Evolutionary conservation across 2,888 invertebrate genomes (phyloP), one percentile per base, ranked within the genome.

Genomic region (Odontothrips loti): DNA sequence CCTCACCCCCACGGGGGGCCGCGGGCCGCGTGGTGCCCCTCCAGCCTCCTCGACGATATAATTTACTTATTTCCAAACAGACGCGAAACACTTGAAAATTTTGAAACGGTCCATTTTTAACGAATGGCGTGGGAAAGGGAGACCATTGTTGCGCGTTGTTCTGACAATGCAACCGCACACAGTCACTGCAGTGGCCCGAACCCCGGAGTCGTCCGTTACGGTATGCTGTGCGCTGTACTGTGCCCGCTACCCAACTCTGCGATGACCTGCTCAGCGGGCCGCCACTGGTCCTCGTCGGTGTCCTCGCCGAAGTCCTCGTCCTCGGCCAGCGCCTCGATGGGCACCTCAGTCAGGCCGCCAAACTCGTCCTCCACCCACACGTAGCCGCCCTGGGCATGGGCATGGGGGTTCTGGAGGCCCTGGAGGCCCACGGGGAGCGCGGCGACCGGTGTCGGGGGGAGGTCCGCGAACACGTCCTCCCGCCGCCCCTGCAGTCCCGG

Each of bases 261-360:
- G 68, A 75, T 75, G 68, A 75, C 68, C 68, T 75, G 68, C 68
- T 75, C 68, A 9, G 68, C 68, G 23, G 68, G 68, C 23, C 68
- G 68, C 68, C 68, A 75, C 68, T 23, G 6, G 20, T 58, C 27
- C 68, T 27, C 23, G 68, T 43, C 17, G 58, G 58, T 1, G 58
- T n/a, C 58, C 58, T 17, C 58, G 58, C 58, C 58, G 17, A 15
- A n/a, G 58, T n/a, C 58, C 20, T 17, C 20, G 58, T n/a, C 58
- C 20, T 8, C 20, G 58, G 6, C 58, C 68, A 75, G 68, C 68
- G 27, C 11, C 58, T 20, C 58, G 58, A n/a, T 15, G 58, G 17
- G 20, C 68, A 27, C 68, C 68, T 75, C 68, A 12, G 9, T 75
- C 27, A 75, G 68, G 23, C 12, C 68, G 68, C 68, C 68, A 11